Evolutionary conservation across 2,888 invertebrate genomes (phyloP), one percentile per base, ranked within the genome.

Genomic region (Meiosimyza platycephala): DNA sequence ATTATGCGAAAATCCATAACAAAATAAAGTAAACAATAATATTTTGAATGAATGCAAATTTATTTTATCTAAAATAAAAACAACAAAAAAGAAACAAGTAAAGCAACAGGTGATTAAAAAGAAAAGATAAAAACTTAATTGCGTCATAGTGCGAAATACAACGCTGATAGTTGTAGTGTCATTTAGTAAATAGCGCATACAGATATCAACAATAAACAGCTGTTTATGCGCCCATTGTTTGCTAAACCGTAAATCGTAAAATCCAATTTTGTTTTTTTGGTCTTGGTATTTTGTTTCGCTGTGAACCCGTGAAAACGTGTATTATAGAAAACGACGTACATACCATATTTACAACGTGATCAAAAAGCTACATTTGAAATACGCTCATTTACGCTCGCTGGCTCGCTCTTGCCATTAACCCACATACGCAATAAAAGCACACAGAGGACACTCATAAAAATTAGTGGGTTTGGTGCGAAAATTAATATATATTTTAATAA

Each of bases 201-300:
- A 50, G 11, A 16, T 9, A 63, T 16, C 62, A 9, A 63, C 11
- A 16, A n/a, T 18, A 63, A 63, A 63, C 63, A 63, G 63, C 63
- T 63, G 63, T 63, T 63, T 63, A 40, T 40, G 40, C 40, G 63
- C 15, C 28, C 48, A 48, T 63, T 63, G 63, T 63, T 22, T 40
- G 40, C 40, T 40, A 40, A 40, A 40, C 40, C 40, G 22, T 22
- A 40, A 40, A 9, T 40, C 40, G 9, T 40, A 40, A 40, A 40
- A 7, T 4, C 40, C 40, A 40, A 40, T 40, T 3, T 40, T 40
- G 1, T 7, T 40, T 40, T 40, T 40, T 7, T 40, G 40, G 40
- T 40, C 40, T 40, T 7, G 6, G 40, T 1, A 40, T 22, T 22
- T 22, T 22, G 22, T 22, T 28, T 28, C 28, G 28, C 40, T 40